Evolutionary conservation across 2,888 invertebrate species (phyloP).

Genomic region (Cyaniris semiargus): DNA sequence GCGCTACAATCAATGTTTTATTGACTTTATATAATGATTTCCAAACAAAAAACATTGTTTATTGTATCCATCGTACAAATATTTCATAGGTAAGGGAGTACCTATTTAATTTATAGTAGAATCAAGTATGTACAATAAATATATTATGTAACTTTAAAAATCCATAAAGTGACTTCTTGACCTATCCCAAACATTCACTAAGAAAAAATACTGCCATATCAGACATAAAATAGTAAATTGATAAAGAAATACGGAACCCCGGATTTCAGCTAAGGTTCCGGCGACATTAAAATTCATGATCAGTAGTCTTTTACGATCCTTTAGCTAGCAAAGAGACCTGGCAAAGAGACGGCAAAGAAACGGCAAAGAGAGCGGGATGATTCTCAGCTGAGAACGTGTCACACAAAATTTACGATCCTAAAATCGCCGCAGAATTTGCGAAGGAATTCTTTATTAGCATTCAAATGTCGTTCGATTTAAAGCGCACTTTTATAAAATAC

Average conservation of each 20-base stretch:
- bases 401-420: slow-evolving; percentile 22
- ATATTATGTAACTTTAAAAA: neutral
- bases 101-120: neutral
- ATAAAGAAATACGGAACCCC: slow-evolving; percentile 12
- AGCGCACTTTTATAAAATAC: neutral
- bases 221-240: neutral
- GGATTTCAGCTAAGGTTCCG: slow-evolving; percentile 16
- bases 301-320: slow-evolving; percentile 45
- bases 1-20: no score
- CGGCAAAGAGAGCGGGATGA: slow-evolving; percentile 42
- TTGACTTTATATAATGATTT: neutral
- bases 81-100: neutral
- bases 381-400: slow-evolving; percentile 35
- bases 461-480: slow-evolving; percentile 14
- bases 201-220: neutral
- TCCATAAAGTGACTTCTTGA: neutral
- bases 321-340: slow-evolving; percentile 35
- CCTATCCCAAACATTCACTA: neutral
- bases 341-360: slow-evolving; percentile 38
- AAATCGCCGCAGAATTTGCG: slow-evolving; percentile 14
- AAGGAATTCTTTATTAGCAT: slow-evolving; percentile 7
- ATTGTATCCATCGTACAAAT: neutral
- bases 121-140: neutral
- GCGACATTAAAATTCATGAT: slow-evolving; percentile 48
- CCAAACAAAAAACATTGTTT: neutral